Conservation (phyloP, 2,888 invertebrate genomes). For the Capitulum mitella region DNA sequence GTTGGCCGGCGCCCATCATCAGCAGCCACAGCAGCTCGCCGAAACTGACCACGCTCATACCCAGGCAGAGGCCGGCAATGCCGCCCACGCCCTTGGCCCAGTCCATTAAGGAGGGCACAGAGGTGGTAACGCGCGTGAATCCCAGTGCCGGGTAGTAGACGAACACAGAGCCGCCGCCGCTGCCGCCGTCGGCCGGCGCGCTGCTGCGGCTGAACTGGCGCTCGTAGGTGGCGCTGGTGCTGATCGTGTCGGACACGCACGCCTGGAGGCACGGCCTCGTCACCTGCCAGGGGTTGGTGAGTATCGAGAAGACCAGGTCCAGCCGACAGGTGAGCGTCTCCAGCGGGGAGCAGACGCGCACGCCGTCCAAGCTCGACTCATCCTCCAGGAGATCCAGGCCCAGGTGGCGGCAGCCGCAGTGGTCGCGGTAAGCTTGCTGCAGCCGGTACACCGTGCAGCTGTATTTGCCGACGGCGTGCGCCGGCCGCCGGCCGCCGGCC, state of each 20-base stretch:
- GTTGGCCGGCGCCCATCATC: background rate
- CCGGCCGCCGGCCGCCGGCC: slow-evolving; percentile 29
- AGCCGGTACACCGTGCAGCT: slow-evolving; percentile 30
- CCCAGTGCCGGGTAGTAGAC: background rate
- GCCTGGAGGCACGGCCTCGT: background rate
- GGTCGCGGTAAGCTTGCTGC: slow-evolving; percentile 16
- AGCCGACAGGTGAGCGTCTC: background rate
- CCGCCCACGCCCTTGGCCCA: background rate
- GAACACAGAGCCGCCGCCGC: background rate
- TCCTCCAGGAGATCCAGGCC: background rate
- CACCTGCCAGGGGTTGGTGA: too few species aligned
- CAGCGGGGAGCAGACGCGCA: background rate
- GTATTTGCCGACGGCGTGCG: slow-evolving; percentile 23
- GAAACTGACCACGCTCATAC: background rate
- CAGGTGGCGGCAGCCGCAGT: background rate
- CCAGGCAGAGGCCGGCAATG: background rate
- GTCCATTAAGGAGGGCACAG: background rate
- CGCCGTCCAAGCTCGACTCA: background rate
- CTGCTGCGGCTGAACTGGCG: too few species aligned
- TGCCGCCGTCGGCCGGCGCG: background rate
- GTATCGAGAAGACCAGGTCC: background rate
- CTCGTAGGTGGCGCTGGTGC: background rate
- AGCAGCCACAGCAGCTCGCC: background rate
- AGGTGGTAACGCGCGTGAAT: background rate
- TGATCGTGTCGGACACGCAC: background rate